Evolutionary conservation across 2,797 vertebrate species (phyloP).

Genomic region (Anas bernieri): DNA sequence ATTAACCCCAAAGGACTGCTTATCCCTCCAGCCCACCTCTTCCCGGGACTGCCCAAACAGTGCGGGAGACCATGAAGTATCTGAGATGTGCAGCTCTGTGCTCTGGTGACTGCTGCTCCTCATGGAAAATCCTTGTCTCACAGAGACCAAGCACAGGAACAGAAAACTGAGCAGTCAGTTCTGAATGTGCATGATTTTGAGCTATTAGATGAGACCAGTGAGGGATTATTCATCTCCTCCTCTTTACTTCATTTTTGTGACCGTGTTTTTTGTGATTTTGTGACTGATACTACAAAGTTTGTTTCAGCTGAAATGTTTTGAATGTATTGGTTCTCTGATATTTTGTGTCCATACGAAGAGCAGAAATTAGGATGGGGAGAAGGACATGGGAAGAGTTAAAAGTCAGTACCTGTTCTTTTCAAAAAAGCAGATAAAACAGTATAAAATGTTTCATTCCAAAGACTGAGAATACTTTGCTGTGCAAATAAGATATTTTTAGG

Average conservation of each 20-base stretch:
- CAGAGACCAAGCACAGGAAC: neutral
- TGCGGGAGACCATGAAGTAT: neutral
- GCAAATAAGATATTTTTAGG: neutral
- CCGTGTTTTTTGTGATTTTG: neutral
- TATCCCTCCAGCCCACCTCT: too few relatives aligned
- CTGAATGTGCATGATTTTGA: fast-evolving
- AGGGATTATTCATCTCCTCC: neutral
- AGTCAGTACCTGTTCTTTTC: neutral
- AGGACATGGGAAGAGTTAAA: neutral
- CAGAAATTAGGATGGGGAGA: too few relatives aligned
- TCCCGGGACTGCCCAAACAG: neutral
- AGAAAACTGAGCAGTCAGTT: neutral
- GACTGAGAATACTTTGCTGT: neutral
- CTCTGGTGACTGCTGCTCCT: neutral
- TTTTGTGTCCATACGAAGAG: neutral
- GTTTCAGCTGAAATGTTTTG: neutral
- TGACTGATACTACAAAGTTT: neutral
- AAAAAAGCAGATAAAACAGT: neutral
- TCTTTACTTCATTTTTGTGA: neutral
- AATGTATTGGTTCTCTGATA: neutral
- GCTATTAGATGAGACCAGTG: neutral
- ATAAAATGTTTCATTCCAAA: neutral
- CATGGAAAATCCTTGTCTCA: neutral
- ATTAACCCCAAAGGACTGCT: neutral
- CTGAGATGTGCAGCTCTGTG: neutral